A percentile compares a stretch with the other conserved stretches of the same genome.
Evolutionary conservation across 2,113 vertebrate genomes (phyloP).

Genomic region (Poeciliopsis turrubarensis): DNA sequence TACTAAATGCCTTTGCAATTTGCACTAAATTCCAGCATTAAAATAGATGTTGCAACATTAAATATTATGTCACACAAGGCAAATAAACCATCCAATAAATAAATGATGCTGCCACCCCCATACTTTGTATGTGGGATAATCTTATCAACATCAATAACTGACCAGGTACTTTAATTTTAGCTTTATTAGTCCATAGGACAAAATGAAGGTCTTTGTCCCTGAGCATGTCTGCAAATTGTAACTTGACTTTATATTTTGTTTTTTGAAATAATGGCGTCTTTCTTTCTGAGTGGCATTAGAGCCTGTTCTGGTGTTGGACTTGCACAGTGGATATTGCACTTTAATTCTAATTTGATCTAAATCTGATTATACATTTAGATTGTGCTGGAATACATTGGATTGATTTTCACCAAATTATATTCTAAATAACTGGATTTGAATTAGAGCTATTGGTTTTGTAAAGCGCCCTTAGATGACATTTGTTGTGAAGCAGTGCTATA

Average conservation of each 20-base stretch:
- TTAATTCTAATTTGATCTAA: not conserved
- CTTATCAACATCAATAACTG: not conserved
- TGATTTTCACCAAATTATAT: not conserved
- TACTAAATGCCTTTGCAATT: too few relatives aligned
- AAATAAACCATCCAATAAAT: too few relatives aligned
- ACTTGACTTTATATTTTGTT: not conserved
- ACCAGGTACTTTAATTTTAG: not conserved
- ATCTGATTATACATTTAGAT: not conserved
- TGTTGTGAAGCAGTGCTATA: not conserved
- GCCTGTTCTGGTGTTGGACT: not conserved
- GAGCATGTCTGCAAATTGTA: not conserved
- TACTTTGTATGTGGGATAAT: not conserved
- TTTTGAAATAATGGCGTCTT: not conserved
- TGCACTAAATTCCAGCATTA: too few relatives aligned
- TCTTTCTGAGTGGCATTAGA: too few relatives aligned
- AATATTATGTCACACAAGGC: too few relatives aligned
- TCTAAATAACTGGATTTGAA: not conserved
- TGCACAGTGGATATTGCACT: not conserved
- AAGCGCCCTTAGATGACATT: not conserved
- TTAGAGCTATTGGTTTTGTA: not conserved
- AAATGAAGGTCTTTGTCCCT: not conserved
- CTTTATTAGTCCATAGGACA: not conserved
- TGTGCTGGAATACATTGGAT: not conserved
- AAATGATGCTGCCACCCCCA: not conserved
- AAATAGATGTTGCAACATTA: too few relatives aligned